phyloP scores from a whole-genome alignment of 2,113 vertebrate species.

The Vidua macroura region DNA sequence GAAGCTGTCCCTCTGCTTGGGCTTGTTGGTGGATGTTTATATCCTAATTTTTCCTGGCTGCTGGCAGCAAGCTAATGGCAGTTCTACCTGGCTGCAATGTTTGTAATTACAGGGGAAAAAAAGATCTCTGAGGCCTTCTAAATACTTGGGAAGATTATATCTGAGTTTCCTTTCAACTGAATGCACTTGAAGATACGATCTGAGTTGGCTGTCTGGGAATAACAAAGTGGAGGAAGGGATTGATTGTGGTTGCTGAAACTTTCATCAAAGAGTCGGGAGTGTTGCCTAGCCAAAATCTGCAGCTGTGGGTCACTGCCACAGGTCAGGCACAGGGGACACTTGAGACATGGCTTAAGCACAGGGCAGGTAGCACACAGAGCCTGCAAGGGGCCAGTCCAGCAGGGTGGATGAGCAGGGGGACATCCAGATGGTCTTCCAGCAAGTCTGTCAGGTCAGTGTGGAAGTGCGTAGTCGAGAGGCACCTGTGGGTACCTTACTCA shows the following conservation, averaged over 20 bases:
- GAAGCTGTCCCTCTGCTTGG: not conserved
- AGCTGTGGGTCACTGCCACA: fast-evolving
- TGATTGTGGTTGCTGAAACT: conserved; percentile 29
- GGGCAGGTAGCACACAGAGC: not conserved
- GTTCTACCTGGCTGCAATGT: not conserved
- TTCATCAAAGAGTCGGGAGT: not conserved
- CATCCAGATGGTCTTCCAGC: not conserved
- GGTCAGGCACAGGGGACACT: fast-evolving
- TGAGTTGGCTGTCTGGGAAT: conserved; percentile 34
- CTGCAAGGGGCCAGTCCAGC: not conserved
- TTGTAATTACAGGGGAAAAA: conserved; percentile 1
- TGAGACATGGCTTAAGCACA: fast-evolving
- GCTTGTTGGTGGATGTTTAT: not conserved
- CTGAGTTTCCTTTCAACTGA: conserved; percentile 50
- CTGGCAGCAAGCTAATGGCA: not conserved
- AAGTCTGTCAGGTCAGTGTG: not conserved
- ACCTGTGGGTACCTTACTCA: not conserved
- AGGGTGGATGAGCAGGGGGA: not conserved
- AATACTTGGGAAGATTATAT: conserved; percentile 51
- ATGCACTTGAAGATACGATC: conserved; percentile 33
- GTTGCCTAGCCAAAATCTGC: not conserved
- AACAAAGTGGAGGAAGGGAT: conserved; percentile 23
- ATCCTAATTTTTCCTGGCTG: not conserved
- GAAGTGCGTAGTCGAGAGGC: fast-evolving
- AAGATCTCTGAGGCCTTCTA: conserved; percentile 1